Conservation (phyloP, 2,797 vertebrate species). For the Pangasius larnaudii region DNA sequence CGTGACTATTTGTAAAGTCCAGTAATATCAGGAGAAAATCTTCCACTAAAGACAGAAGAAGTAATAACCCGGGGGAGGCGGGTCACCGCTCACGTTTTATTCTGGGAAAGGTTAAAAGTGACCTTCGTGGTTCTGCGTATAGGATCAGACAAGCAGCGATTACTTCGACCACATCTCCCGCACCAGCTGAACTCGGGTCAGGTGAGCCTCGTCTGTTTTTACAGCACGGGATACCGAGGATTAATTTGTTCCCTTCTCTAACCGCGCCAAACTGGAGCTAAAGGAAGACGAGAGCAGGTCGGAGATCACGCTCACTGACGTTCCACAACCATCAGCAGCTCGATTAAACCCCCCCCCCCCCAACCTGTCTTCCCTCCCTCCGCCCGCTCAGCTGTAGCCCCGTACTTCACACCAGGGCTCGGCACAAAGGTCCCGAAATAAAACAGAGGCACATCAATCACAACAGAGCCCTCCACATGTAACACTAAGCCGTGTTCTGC, state of each 20-base stretch:
- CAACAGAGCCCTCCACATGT: constrained; percentile 69
- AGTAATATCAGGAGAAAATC: constrained; percentile 77
- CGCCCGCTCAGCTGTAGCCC: constrained; percentile 43
- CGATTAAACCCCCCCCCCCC: constrained; percentile 60
- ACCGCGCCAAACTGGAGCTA: constrained; percentile 28
- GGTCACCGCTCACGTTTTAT: constrained; percentile 71
- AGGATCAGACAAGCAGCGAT: constrained; percentile 64
- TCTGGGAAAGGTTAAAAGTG: constrained; percentile 79
- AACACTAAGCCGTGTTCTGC: constrained; percentile 80
- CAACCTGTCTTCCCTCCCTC: not conserved
- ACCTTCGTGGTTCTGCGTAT: constrained; percentile 73
- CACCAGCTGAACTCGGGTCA: constrained; percentile 38
- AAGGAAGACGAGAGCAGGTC: constrained; percentile 49
- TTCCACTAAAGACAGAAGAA: constrained; percentile 67
- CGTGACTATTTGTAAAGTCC: constrained; percentile 83
- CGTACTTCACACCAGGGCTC: constrained; percentile 66
- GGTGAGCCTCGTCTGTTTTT: constrained; percentile 61
- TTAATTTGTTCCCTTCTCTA: constrained; percentile 52
- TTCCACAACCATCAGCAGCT: constrained; percentile 75
- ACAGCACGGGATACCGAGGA: constrained; percentile 76
- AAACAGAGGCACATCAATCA: constrained; percentile 80
- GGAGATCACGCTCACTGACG: constrained; percentile 75
- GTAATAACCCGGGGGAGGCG: constrained; percentile 49
- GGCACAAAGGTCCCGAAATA: constrained; percentile 83
- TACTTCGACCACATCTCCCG: constrained; percentile 66